Percentiles rank a stretch among this genome's conserved stretches.
Evolutionary conservation across 1,140 invertebrate species (phyloP).

Genomic region (Pseudomyrmex flavicornis): DNA sequence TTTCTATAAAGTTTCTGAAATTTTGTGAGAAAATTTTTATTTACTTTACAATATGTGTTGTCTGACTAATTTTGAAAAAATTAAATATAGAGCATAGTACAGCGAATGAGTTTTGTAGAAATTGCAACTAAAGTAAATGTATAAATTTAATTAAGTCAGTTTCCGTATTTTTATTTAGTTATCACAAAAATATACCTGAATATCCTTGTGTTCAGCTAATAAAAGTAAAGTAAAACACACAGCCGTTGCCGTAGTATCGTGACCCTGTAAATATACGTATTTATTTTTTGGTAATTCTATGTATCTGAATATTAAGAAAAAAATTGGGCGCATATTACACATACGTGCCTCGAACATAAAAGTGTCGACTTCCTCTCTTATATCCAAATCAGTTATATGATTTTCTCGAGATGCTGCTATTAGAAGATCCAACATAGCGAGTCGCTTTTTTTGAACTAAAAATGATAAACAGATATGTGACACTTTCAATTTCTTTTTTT

Average conservation of each 20-base stretch:
- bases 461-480: background rate
- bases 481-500: too few species aligned
- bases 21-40: too few species aligned
- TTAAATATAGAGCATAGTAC: too few species aligned
- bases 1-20: too few species aligned
- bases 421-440: slow-evolving; percentile 94
- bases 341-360: slow-evolving; percentile 81
- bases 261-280: slow-evolving; percentile 85
- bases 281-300: slow-evolving; percentile 83
- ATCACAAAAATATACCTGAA: slow-evolving; percentile 85
- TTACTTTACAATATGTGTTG: too few species aligned
- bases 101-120: too few species aligned
- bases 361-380: slow-evolving; percentile 93
- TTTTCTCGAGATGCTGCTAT: slow-evolving; percentile 87
- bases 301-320: background rate
- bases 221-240: slow-evolving; percentile 87
- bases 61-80: too few species aligned
- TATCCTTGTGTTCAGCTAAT: slow-evolving; percentile 87
- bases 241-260: slow-evolving; percentile 90
- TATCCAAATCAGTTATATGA: slow-evolving; percentile 87
- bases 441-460: slow-evolving; percentile 84
- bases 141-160: too few species aligned
- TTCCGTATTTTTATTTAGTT: too few species aligned
- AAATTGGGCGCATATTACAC: too few species aligned
- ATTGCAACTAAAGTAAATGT: too few species aligned